Conservation (phyloP, 2,888 invertebrate species). For the Agonopterix arenella region DNA sequence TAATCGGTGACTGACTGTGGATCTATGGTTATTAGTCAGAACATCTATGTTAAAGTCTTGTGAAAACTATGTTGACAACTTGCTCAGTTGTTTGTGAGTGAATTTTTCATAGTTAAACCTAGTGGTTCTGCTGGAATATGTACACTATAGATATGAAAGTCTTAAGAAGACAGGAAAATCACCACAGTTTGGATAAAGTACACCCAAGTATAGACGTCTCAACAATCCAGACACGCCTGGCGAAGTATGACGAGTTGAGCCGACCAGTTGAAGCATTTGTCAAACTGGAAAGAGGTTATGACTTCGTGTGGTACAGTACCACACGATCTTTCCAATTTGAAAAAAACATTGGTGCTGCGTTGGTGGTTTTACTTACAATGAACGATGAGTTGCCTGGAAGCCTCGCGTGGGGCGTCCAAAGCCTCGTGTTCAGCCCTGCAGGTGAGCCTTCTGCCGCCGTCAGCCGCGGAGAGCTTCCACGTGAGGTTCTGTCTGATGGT, state of each 20-base stretch:
- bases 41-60: too few species aligned
- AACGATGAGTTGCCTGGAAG: slow-evolving; percentile 43
- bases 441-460: slow-evolving; percentile 79
- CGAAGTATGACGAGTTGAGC: neutral
- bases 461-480: slow-evolving; percentile 77
- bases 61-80: too few species aligned
- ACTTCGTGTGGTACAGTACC: too few species aligned
- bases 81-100: neutral
- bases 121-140: neutral
- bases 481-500: slow-evolving; percentile 82
- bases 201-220: neutral
- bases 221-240: neutral
- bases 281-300: too few species aligned
- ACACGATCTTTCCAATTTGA: neutral
- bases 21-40: too few species aligned
- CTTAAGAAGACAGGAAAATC: neutral
- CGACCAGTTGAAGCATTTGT: too few species aligned
- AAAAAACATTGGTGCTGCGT: too few species aligned
- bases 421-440: slow-evolving; percentile 84
- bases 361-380: slow-evolving; percentile 65
- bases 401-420: slow-evolving; percentile 49
- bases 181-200: too few species aligned
- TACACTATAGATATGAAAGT: neutral
- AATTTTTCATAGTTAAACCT: neutral
- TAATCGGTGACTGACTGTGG: too few species aligned